A percentile compares a stretch with the other conserved stretches of the same genome.
Evolutionary conservation across 2,797 vertebrate species (phyloP).

Genomic region (Neosilurus mollespiculum): DNA sequence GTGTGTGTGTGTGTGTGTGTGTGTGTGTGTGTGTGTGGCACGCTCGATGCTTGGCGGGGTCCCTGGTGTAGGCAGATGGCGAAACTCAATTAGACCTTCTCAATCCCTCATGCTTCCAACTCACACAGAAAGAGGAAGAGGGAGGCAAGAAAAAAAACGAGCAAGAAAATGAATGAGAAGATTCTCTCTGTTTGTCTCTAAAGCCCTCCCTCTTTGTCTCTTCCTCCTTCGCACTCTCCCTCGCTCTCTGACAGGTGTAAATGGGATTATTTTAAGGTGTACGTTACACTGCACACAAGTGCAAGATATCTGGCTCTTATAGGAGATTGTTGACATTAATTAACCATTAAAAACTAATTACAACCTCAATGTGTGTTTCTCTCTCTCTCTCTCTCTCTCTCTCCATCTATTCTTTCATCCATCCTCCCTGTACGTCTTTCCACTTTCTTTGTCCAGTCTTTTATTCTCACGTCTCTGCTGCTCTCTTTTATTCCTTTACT

Average conservation of each 20-base stretch:
- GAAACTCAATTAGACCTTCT: conserved; percentile 75
- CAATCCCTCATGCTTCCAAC: conserved; percentile 65
- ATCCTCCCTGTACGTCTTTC: neutral
- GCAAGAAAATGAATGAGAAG: conserved; percentile 22
- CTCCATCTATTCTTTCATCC: neutral
- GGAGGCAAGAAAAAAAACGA: neutral
- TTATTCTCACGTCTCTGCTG: neutral
- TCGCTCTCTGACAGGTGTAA: conserved; percentile 50
- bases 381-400: conserved; percentile 8
- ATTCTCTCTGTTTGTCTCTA: conserved; percentile 10
- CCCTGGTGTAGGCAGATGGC: conserved; percentile 79
- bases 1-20: conserved; percentile 14
- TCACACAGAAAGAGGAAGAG: conserved; percentile 27
- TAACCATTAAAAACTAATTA: conserved; percentile 54
- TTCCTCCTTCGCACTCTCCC: conserved; percentile 15
- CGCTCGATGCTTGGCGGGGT: conserved; percentile 64
- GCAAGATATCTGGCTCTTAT: conserved; percentile 46
- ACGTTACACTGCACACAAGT: conserved; percentile 28
- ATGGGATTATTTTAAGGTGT: conserved; percentile 35
- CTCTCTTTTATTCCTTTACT: neutral
- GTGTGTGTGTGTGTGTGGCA: conserved; percentile 59
- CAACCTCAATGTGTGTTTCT: conserved; percentile 6
- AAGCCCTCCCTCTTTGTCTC: conserved; percentile 19
- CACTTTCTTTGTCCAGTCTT: neutral
- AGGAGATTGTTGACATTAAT: conserved; percentile 55